These are phyloP conservation scores for Babyrousa celebensis DNA, from an alignment of 2,797 vertebrate genomes.

Conservation along the genomic window DNA sequence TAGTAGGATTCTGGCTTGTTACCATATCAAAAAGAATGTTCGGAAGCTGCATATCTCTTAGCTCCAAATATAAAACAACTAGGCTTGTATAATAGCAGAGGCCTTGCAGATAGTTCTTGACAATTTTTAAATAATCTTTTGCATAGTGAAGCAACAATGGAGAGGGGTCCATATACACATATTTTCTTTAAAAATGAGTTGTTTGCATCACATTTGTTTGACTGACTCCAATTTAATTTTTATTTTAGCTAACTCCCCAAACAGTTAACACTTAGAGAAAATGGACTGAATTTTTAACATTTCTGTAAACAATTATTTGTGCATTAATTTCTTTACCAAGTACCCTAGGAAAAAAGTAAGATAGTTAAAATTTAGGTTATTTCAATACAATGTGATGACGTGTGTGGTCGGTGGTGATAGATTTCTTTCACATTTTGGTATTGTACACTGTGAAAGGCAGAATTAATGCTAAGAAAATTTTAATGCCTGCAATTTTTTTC, in stretches of 20 bases:
- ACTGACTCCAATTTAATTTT: constrained; percentile 46
- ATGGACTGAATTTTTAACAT: background rate
- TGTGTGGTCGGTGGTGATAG: background rate
- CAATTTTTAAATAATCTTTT: background rate
- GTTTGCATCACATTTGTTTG: background rate
- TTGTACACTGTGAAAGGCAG: background rate
- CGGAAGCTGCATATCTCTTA: background rate
- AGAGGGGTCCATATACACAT: background rate
- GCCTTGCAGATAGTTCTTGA: background rate
- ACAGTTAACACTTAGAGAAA: constrained; percentile 53
- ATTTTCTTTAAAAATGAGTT: background rate
- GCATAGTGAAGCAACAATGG: background rate
- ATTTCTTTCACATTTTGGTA: background rate
- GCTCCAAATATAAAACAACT: background rate
- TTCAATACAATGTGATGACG: background rate
- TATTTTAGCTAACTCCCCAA: background rate
- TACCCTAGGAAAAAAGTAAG: background rate
- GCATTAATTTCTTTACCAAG: constrained; percentile 4
- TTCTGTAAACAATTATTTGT: constrained; percentile 23
- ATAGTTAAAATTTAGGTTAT: background rate
- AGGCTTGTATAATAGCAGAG: background rate
- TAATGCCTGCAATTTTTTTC: constrained; percentile 20
- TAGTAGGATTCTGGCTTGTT: background rate
- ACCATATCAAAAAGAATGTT: background rate
- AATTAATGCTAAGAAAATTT: background rate